These are phyloP conservation scores for Phasia obesa DNA, from an alignment of 2,888 invertebrate species.

Conservation along the genomic window DNA sequence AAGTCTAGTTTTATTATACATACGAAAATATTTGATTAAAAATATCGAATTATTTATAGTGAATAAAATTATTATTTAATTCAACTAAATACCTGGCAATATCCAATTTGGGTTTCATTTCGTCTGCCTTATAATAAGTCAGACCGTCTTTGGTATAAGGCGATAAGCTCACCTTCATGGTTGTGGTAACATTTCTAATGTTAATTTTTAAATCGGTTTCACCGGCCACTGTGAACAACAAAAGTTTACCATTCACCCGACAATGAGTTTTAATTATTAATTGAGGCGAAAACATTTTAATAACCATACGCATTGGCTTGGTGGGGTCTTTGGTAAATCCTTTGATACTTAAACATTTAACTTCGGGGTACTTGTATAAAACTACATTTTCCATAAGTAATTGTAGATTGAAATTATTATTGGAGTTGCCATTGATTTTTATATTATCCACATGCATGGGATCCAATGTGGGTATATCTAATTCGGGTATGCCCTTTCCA, in stretches of 20 bases:
- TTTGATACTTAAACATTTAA: slow-evolving; percentile 44
- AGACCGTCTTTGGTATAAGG: slow-evolving; percentile 30
- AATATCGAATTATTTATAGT: too few relatives aligned
- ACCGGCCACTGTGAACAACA: slow-evolving; percentile 51
- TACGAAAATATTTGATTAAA: too few relatives aligned
- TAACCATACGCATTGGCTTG: slow-evolving; percentile 17
- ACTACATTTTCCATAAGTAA: slow-evolving; percentile 46
- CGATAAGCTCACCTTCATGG: not conserved
- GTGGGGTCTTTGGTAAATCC: slow-evolving; percentile 38
- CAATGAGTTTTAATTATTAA: slow-evolving; percentile 44
- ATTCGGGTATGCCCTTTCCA: slow-evolving; percentile 44
- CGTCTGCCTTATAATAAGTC: slow-evolving; percentile 21
- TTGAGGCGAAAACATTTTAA: slow-evolving; percentile 26
- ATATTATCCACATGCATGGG: slow-evolving; percentile 60
- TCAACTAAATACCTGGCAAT: slow-evolving; percentile 29
- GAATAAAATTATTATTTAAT: too few relatives aligned
- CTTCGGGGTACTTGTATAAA: slow-evolving; percentile 33
- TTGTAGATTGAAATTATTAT: slow-evolving; percentile 56
- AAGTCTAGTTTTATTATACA: slow-evolving; percentile 26
- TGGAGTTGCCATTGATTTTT: slow-evolving; percentile 37
- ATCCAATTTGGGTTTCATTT: slow-evolving; percentile 31
- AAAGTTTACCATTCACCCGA: slow-evolving; percentile 50
- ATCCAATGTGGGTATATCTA: slow-evolving; percentile 48
- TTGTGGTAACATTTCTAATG: slow-evolving; percentile 50
- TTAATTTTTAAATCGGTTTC: slow-evolving; percentile 44